Evolutionary conservation across 1,140 invertebrate species (phyloP).

Genomic region (Hirudo medicinalis): DNA sequence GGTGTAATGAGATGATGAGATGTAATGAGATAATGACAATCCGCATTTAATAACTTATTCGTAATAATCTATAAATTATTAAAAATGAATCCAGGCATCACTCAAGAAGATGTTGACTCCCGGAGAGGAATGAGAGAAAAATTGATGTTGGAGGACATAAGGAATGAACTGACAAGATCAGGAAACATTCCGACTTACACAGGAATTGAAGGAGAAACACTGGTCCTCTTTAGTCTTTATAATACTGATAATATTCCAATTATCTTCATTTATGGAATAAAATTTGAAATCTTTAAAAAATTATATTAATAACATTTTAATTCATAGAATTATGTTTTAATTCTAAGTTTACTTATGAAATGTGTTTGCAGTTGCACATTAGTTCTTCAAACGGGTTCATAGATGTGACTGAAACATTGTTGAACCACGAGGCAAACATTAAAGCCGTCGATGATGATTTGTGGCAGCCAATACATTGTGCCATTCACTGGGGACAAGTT

Average conservation of each 20-base stretch:
- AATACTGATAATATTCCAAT: not conserved
- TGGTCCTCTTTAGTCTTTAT: not conserved
- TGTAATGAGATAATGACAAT: not conserved
- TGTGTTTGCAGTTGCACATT: slow-evolving; percentile 54
- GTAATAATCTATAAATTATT: not conserved
- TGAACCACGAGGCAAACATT: slow-evolving; percentile 72
- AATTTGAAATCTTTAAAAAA: not conserved
- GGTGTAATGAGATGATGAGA: too few relatives aligned
- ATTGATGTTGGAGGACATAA: slow-evolving; percentile 77
- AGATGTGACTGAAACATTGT: slow-evolving; percentile 81
- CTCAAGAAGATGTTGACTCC: slow-evolving; percentile 75
- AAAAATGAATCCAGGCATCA: slow-evolving; percentile 39
- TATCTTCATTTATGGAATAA: not conserved
- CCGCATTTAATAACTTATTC: not conserved
- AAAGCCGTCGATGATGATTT: slow-evolving; percentile 82
- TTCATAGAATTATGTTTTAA: not conserved
- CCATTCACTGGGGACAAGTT: slow-evolving; percentile 91
- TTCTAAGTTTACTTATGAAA: not conserved
- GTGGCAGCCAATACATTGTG: slow-evolving; percentile 53
- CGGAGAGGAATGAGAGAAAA: slow-evolving; percentile 78
- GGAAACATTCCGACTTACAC: slow-evolving; percentile 65
- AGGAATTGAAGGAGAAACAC: slow-evolving; percentile 42
- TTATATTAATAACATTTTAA: too few relatives aligned
- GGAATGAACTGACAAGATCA: slow-evolving; percentile 53
- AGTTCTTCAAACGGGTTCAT: slow-evolving; percentile 97